Percentiles rank a stretch among this genome's conserved stretches.
Conservation (phyloP, 2,888 invertebrate genomes). For the Perizoma flavofasciatum region DNA sequence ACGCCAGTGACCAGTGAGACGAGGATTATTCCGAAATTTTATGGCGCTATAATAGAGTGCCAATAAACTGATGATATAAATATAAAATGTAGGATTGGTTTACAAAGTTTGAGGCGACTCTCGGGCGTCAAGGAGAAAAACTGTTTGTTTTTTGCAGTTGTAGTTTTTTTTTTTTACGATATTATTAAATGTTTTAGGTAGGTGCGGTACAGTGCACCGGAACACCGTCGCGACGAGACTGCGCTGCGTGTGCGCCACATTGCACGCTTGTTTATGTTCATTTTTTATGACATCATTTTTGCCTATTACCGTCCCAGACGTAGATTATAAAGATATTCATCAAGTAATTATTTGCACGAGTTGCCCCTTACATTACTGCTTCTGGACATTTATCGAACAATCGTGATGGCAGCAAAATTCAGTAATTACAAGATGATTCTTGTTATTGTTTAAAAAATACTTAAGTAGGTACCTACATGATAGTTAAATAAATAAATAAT, state of each 20-base stretch:
- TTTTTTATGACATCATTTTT: slow-evolving; percentile 49
- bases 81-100: background rate
- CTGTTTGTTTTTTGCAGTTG: background rate
- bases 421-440: slow-evolving; percentile 3
- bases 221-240: slow-evolving; percentile 58
- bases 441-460: background rate
- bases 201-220: slow-evolving; percentile 53
- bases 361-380: slow-evolving; percentile 26
- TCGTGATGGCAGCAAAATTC: slow-evolving; percentile 16
- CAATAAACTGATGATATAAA: slow-evolving; percentile 12
- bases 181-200: background rate
- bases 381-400: slow-evolving; percentile 25
- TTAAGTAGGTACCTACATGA: background rate
- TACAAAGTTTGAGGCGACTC: background rate
- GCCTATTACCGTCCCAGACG: slow-evolving; percentile 34
- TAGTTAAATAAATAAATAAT: no score
- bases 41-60: slow-evolving; percentile 22
- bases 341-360: slow-evolving; percentile 53
- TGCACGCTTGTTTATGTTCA: slow-evolving; percentile 41
- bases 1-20: slow-evolving; percentile 31
- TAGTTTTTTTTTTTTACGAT: background rate
- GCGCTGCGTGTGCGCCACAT: slow-evolving; percentile 47
- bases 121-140: no score
- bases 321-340: slow-evolving; percentile 33
- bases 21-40: slow-evolving; percentile 38